A percentile compares a stretch with the other conserved stretches of the same genome.
Conservation (phyloP, 2,113 vertebrate genomes). For the Fulmarus glacialis region DNA sequence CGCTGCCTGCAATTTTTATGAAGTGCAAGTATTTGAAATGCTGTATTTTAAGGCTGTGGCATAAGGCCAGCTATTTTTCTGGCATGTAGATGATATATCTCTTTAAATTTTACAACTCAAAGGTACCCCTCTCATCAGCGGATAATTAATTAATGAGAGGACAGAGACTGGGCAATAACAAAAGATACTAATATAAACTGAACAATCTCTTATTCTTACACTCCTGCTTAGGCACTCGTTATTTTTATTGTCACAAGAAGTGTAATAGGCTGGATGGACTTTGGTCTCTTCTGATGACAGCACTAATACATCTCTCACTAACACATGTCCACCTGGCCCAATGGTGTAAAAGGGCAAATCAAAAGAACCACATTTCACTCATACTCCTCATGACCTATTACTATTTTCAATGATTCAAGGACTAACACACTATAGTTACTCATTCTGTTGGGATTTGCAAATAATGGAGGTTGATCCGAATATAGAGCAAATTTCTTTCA, state of each 20-base stretch:
- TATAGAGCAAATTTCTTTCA: background rate
- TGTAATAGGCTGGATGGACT: background rate
- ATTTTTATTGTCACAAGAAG: background rate
- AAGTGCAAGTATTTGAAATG: constrained; percentile 6
- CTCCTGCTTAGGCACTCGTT: background rate
- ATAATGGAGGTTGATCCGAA: background rate
- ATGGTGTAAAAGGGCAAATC: background rate
- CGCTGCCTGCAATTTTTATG: background rate
- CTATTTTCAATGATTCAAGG: background rate
- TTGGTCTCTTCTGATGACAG: background rate
- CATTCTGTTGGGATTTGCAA: background rate
- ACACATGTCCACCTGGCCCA: background rate
- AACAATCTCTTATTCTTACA: background rate
- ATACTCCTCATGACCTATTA: background rate
- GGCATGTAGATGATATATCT: background rate
- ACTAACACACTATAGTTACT: background rate
- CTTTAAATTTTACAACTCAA: background rate
- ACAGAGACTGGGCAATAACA: background rate
- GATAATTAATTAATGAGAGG: constrained; percentile 10
- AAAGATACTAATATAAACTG: background rate
- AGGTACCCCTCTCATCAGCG: background rate
- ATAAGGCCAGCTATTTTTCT: background rate
- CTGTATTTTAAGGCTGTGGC: background rate
- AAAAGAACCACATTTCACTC: background rate
- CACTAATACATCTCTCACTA: background rate